Conservation (phyloP, 2,113 vertebrate species). For the Dicaeum eximium region DNA sequence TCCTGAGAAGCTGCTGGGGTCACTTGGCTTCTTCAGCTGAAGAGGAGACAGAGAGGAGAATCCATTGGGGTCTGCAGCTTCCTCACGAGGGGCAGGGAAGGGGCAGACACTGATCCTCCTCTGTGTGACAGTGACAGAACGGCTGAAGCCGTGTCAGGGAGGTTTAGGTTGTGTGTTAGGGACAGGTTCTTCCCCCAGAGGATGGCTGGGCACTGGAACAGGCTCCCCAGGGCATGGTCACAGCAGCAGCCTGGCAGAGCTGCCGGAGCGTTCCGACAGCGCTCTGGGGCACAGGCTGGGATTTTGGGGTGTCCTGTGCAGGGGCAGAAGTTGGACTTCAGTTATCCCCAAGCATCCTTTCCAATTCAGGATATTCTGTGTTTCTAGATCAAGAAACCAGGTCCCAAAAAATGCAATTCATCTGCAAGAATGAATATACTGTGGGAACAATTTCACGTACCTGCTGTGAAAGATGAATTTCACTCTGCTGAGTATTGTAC, state of each 20-base stretch:
- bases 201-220: accelerated
- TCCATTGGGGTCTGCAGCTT: neutral
- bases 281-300: neutral
- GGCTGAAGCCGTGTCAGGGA: neutral
- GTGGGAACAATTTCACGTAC: neutral
- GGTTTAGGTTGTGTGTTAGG: no score
- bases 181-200: neutral
- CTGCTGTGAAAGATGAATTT: neutral
- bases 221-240: neutral
- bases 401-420: neutral
- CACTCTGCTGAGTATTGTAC: neutral
- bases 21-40: neutral
- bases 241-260: neutral
- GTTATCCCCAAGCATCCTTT: no score
- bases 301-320: neutral
- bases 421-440: neutral
- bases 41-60: neutral
- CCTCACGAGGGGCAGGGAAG: neutral
- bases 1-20: neutral
- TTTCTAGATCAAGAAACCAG: neutral
- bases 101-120: neutral
- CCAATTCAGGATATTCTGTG: neutral
- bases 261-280: accelerated
- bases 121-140: neutral
- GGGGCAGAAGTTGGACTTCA: accelerated